Conservation (phyloP, 2,113 vertebrate species). For the Corvus moneduloides region DNA sequence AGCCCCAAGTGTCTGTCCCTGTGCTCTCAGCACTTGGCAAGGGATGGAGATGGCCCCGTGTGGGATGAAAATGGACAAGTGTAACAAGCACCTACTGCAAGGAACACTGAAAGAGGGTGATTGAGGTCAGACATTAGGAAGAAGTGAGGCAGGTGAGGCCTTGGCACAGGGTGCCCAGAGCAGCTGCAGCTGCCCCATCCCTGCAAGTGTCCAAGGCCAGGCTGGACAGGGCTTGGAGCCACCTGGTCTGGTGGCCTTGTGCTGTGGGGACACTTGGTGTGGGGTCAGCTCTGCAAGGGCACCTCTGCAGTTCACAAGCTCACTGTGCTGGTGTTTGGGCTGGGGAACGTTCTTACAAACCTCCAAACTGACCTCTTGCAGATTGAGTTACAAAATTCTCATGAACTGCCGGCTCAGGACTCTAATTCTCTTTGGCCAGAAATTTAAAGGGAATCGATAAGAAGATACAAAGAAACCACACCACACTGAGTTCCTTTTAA, state of each 20-base stretch:
- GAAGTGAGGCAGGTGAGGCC: not conserved
- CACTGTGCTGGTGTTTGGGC: rapidly evolving
- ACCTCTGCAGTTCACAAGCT: rapidly evolving
- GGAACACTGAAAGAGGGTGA: rapidly evolving
- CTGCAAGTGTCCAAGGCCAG: rapidly evolving
- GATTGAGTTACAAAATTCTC: not conserved
- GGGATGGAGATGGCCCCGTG: not conserved
- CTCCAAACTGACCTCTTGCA: not conserved
- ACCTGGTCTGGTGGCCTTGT: not conserved
- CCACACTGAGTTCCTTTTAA: not conserved
- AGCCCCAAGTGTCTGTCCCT: not conserved
- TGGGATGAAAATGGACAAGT: rapidly evolving
- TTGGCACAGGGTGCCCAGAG: not conserved
- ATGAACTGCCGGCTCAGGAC: not conserved
- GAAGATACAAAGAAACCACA: not conserved
- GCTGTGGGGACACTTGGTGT: not conserved
- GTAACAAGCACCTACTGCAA: rapidly evolving
- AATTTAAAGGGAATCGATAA: not conserved
- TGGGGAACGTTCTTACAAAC: not conserved
- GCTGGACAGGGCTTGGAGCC: rapidly evolving
- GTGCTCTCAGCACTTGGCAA: not conserved
- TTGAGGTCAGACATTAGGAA: rapidly evolving
- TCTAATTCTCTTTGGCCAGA: not conserved
- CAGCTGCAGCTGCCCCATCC: not conserved
- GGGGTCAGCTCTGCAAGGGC: not conserved